phyloP scores from a whole-genome alignment of 2,888 invertebrate species.

The Sarcophaga variegata region DNA sequence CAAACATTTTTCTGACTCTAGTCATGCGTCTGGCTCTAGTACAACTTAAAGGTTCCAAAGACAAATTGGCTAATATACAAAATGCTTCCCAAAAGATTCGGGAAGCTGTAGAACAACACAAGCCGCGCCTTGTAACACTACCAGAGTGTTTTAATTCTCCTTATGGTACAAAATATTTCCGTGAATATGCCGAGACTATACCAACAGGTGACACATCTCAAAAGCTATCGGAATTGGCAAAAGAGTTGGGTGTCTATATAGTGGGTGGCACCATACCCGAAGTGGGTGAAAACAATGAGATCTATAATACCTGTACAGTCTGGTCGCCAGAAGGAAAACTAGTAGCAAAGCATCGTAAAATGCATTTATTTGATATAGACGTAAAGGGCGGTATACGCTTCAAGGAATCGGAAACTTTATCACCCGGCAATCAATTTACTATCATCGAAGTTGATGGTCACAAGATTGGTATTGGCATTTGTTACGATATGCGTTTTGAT shows the following conservation, averaged over 20 bases:
- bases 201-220: constrained; percentile 89
- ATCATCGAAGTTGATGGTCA: constrained; percentile 87
- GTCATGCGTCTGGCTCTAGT: constrained; percentile 86
- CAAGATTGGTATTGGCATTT: constrained; percentile 95
- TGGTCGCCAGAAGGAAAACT: constrained; percentile 91
- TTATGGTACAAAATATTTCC: constrained; percentile 93
- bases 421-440: constrained; percentile 88
- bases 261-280: constrained; percentile 97
- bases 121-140: constrained; percentile 86
- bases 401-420: constrained; percentile 93
- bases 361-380: constrained; percentile 98
- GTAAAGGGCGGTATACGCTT: constrained; percentile 96
- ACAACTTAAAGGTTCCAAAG: constrained; percentile 90
- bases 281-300: constrained; percentile 83
- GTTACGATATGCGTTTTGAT: constrained; percentile 96
- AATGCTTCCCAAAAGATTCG: constrained; percentile 88
- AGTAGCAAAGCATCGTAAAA: constrained; percentile 92
- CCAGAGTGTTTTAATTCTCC: constrained; percentile 98
- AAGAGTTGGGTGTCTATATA: constrained; percentile 88
- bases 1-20: constrained; percentile 43
- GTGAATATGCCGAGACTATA: constrained; percentile 92
- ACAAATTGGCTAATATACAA: constrained; percentile 89
- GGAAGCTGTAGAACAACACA: constrained; percentile 83
- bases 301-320: constrained; percentile 94
- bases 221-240: constrained; percentile 89